phyloP scores from a whole-genome alignment of 2,888 invertebrate species.

The Beris chalybata region DNA sequence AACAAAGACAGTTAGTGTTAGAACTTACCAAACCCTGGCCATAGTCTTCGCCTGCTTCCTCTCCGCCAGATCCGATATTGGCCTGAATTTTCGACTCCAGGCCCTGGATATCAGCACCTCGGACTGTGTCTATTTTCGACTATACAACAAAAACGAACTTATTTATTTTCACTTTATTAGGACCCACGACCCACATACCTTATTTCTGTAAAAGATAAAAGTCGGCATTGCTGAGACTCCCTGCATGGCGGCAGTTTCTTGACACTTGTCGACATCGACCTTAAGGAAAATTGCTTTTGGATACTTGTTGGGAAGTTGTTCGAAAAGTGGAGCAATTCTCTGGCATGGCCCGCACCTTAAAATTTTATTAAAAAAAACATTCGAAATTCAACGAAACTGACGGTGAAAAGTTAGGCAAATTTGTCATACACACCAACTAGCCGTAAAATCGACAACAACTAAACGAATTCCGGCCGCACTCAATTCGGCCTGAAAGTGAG shows the following conservation, averaged over 20 bases:
- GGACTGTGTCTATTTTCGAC: conserved; percentile 81
- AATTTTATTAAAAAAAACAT: conserved; percentile 37
- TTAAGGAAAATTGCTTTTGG: conserved; percentile 88
- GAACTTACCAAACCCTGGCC: conserved; percentile 51
- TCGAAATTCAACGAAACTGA: background rate
- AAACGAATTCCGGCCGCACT: conserved; percentile 82
- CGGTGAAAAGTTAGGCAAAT: background rate
- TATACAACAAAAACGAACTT: conserved; percentile 45
- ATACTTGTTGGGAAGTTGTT: conserved; percentile 84
- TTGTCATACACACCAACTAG: conserved; percentile 71
- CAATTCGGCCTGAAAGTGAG: conserved; percentile 80
- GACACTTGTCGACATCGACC: conserved; percentile 87
- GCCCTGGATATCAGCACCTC: conserved; percentile 82
- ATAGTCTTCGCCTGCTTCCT: conserved; percentile 81
- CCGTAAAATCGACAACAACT: conserved; percentile 93
- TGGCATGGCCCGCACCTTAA: conserved; percentile 96
- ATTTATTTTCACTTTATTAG: conserved; percentile 6
- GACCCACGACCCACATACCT: conserved; percentile 56
- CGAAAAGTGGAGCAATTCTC: conserved; percentile 89
- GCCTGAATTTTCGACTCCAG: conserved; percentile 90
- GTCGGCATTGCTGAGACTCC: conserved; percentile 98
- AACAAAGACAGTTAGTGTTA: background rate
- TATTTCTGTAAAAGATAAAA: conserved; percentile 90
- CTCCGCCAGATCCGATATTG: conserved; percentile 68
- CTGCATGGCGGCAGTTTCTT: conserved; percentile 83